Percentiles rank a stretch among this genome's conserved stretches.
These are phyloP conservation scores for Rhagonycha fulva DNA, from an alignment of 2,888 invertebrate species.

Conservation along the genomic window DNA sequence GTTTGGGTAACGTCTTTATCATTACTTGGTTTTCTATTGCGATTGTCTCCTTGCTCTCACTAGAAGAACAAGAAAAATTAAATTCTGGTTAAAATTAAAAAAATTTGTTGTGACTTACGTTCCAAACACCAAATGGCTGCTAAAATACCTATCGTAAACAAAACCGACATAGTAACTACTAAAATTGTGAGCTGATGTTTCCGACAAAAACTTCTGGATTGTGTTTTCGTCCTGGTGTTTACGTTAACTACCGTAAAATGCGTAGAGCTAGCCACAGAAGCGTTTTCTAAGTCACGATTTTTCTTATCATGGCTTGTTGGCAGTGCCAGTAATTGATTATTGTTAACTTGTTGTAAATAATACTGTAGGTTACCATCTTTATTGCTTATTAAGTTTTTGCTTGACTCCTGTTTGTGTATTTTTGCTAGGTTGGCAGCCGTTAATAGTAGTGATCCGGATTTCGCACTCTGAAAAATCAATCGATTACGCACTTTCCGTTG, in stretches of 20 bases:
- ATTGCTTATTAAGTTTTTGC: conserved; percentile 36
- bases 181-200: conserved; percentile 81
- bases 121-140: conserved; percentile 83
- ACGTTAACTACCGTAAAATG: conserved; percentile 86
- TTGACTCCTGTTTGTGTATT: conserved; percentile 43
- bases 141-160: conserved; percentile 79
- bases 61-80: conserved; percentile 39
- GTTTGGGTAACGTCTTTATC: background rate
- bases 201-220: conserved; percentile 71
- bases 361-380: conserved; percentile 49
- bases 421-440: conserved; percentile 74
- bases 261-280: conserved; percentile 82
- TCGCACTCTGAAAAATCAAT: conserved; percentile 69
- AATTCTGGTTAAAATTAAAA: background rate
- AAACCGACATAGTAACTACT: conserved; percentile 79
- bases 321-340: conserved; percentile 48
- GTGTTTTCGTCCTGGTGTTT: conserved; percentile 57
- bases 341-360: conserved; percentile 43
- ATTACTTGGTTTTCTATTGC: conserved; percentile 33
- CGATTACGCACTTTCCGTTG: background rate
- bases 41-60: conserved; percentile 51
- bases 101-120: conserved; percentile 66
- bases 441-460: conserved; percentile 77
- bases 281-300: conserved; percentile 62
- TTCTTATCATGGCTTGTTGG: conserved; percentile 50